Percentiles rank a stretch among this genome's conserved stretches.
Conservation (phyloP, 2,113 vertebrate species). For the Sapajus apella region DNA sequence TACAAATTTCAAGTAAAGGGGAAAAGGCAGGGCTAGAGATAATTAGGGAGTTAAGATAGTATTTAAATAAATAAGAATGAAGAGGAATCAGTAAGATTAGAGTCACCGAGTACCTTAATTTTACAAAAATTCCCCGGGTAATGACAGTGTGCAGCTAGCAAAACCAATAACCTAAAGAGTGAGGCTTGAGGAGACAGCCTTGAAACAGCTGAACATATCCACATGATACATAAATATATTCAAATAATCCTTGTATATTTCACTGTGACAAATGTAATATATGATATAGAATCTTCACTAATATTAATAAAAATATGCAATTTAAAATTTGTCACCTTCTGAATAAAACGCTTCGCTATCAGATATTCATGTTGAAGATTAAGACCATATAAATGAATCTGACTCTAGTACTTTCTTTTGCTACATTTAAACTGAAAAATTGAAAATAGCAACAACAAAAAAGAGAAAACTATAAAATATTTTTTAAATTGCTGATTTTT, state of each 20-base stretch:
- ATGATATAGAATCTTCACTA: not conserved
- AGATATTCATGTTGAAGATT: not conserved
- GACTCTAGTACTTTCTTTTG: not conserved
- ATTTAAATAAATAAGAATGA: not conserved
- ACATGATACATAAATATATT: not conserved
- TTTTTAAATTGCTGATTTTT: not conserved
- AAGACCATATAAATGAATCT: not conserved
- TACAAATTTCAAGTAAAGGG: not conserved
- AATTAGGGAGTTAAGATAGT: not conserved
- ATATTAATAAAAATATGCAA: not conserved
- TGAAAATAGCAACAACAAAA: not conserved
- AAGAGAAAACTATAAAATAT: not conserved
- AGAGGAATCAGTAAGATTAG: not conserved
- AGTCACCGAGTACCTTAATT: not conserved
- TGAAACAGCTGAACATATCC: not conserved
- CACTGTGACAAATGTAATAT: not conserved
- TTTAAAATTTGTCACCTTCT: not conserved
- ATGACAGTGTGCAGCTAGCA: not conserved
- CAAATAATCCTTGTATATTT: not conserved
- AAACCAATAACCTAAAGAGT: not conserved
- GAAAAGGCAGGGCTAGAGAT: not conserved
- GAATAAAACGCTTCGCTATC: conserved; percentile 7
- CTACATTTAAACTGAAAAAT: not conserved
- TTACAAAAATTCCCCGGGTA: not conserved
- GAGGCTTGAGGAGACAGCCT: not conserved